These are phyloP conservation scores for Platysteira castanea DNA, from an alignment of 2,113 vertebrate species.

Conservation along the genomic window DNA sequence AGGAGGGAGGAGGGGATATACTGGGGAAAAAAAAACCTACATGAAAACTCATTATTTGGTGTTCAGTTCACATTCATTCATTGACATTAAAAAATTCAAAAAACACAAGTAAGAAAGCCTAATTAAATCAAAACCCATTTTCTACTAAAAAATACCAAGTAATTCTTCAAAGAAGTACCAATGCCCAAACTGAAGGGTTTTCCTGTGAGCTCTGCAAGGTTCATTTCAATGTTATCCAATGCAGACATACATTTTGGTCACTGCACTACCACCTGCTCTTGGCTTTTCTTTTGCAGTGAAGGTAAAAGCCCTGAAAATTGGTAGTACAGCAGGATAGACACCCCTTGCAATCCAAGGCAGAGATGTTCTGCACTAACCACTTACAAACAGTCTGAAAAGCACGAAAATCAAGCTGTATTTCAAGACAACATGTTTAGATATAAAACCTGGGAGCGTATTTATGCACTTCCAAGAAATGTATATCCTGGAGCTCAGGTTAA, in stretches of 20 bases:
- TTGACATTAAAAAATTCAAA: background rate
- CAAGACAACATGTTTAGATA: background rate
- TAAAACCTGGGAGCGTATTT: background rate
- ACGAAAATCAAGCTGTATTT: background rate
- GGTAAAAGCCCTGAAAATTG: background rate
- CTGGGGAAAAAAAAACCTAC: rapidly evolving
- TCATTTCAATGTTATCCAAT: background rate
- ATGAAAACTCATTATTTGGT: background rate
- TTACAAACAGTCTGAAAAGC: background rate
- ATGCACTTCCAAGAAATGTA: background rate
- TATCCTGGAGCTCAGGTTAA: background rate
- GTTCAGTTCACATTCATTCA: background rate
- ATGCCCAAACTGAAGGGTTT: background rate
- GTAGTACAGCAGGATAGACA: background rate
- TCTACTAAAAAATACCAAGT: background rate
- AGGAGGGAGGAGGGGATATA: background rate
- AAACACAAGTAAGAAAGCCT: background rate
- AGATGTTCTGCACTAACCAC: background rate
- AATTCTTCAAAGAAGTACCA: background rate
- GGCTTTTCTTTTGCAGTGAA: background rate
- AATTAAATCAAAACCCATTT: background rate
- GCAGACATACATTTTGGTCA: background rate
- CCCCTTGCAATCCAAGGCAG: background rate
- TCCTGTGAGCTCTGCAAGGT: background rate
- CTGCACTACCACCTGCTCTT: background rate